Base-by-base conservation (phyloP, 2,888 invertebrate genomes). In the Synanthedon vespiformis region DNA sequence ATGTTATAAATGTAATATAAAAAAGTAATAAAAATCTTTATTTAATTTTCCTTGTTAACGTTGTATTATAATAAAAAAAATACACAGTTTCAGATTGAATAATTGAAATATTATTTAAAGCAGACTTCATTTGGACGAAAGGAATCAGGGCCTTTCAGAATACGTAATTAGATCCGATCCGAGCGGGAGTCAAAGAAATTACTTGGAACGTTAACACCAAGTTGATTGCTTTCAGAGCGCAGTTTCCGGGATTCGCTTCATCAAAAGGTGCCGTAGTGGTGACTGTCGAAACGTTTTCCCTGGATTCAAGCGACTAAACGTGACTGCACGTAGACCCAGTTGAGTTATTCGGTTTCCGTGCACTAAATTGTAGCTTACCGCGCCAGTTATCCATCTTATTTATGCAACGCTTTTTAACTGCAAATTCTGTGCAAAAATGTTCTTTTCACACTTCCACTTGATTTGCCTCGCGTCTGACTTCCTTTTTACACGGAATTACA, bases 201-300 rank as follows among this genome's bases (percentile, higher is more conserved):
- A 76, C 75, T 71, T 68, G 66, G 69, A 72, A 72, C 75, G 72
- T 76, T 77, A 77, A 74, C 74, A 74, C 72, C 68, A 63, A 65
- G 69, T 70, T 79, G 79, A 80, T 78, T 78, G 80, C 79, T 79
- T 80, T 73, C 67, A 70, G 65, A 75, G 67, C 70, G 68, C 65
- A 70, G 71, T 67, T 73, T 68, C 70, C 68, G 64, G 68, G 68
- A 68, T 70, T 67, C 68, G 64, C 65, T 70, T 72, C 63, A 62
- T 65, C 68, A 73, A 74, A 70, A 72, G 72, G 50, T 40, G 61
- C 61, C 59, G 59, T 65, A 61, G 67, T 68, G 63, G 64, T 61
- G 64, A 60, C 64, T 61, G 64, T 63, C 62, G 68, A 67, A 71
- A 73, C 66, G 70, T 73, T 77, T 72, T 63, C 69, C 58, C 64